Percentiles rank a stretch among this genome's conserved stretches.
These are phyloP conservation scores for Cairina moschata DNA, from an alignment of 2,113 vertebrate genomes.

Conservation along the genomic window DNA sequence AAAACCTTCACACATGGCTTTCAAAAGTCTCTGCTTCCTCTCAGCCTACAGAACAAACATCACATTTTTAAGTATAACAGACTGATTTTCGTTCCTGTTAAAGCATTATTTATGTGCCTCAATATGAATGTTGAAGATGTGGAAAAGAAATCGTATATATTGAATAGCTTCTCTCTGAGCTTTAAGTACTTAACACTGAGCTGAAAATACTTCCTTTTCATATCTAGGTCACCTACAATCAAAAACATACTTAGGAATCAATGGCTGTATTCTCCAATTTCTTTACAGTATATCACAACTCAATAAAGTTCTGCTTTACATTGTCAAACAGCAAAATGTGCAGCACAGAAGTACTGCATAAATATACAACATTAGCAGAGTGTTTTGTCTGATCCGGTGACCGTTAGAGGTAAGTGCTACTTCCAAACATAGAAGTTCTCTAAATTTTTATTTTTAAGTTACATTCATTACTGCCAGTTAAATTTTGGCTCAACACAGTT, in stretches of 20 bases:
- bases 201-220: not conserved
- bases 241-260: not conserved
- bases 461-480: not conserved
- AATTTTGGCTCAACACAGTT: not conserved
- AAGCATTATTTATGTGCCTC: not conserved
- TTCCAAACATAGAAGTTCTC: constrained; percentile 16
- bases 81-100: not conserved
- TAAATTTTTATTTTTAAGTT: not conserved
- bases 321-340: not conserved
- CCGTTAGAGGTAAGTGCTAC: constrained; percentile 8
- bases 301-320: not conserved
- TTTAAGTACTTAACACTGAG: not conserved
- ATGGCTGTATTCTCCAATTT: not conserved
- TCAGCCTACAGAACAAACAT: not conserved
- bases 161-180: not conserved
- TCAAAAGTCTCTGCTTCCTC: not conserved
- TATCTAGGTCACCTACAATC: not conserved
- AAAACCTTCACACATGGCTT: not conserved
- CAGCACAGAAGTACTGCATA: not conserved
- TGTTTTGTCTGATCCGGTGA: constrained; percentile 34
- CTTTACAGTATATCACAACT: not conserved
- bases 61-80: not conserved
- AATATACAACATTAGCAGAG: not conserved
- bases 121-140: rapidly evolving
- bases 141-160: not conserved